These are phyloP conservation scores for Artibeus lituratus DNA, from an alignment of 2,797 vertebrate genomes.

Conservation along the genomic window DNA sequence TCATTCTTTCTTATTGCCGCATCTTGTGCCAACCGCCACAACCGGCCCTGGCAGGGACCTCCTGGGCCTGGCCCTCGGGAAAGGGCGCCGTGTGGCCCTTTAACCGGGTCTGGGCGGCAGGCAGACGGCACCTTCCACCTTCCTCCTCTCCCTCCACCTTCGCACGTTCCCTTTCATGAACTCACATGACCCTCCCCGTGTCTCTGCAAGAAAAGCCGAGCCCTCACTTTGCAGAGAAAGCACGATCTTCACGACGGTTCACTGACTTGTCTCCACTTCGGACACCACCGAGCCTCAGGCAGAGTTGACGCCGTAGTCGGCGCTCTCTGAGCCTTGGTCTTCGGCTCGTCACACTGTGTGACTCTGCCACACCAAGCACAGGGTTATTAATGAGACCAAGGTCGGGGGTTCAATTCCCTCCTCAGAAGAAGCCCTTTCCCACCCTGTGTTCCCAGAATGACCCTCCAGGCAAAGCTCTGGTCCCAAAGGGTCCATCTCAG, in stretches of 20 bases:
- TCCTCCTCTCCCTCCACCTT: neutral
- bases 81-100: too few relatives aligned
- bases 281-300: accelerated
- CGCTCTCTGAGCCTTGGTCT: neutral
- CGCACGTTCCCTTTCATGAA: neutral
- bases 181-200: too few relatives aligned
- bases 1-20: neutral
- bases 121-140: neutral
- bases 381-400: neutral
- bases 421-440: neutral
- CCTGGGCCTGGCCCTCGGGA: neutral
- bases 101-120: too few relatives aligned
- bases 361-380: neutral
- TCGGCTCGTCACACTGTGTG: accelerated
- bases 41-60: neutral
- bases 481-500: neutral
- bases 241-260: accelerated
- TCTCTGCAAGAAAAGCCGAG: neutral
- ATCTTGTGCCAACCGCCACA: neutral
- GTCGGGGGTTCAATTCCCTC: neutral
- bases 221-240: neutral
- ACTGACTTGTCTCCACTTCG: neutral
- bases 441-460: neutral
- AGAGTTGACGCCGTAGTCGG: neutral
- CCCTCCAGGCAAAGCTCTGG: neutral